A percentile compares a stretch with the other conserved stretches of the same genome.
These are phyloP conservation scores for Ryuthela nishihirai DNA, from an alignment of 2,888 invertebrate genomes.

Conservation along the genomic window DNA sequence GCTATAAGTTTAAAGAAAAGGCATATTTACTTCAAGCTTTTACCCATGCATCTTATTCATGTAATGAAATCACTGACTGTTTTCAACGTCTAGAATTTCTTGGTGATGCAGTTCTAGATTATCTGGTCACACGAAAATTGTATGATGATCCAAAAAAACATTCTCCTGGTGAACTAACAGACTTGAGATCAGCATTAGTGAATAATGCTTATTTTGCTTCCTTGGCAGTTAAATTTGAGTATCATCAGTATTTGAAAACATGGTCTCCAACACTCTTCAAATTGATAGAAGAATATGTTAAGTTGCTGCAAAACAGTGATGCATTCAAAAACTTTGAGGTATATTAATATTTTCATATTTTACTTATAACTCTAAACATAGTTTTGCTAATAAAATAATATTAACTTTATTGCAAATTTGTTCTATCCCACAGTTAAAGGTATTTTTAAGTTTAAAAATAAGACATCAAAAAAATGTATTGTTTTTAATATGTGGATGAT, in stretches of 20 bases:
- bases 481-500: no score
- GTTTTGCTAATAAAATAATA: slow-evolving; percentile 1
- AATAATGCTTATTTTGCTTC: slow-evolving; percentile 95
- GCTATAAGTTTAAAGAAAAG: slow-evolving; percentile 75
- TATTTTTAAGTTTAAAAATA: no score
- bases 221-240: slow-evolving; percentile 74
- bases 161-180: slow-evolving; percentile 83
- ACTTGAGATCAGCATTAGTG: slow-evolving; percentile 88
- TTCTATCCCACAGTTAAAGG: background rate
- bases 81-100: slow-evolving; percentile 69
- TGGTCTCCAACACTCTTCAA: slow-evolving; percentile 56
- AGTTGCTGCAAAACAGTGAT: slow-evolving; percentile 40
- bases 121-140: slow-evolving; percentile 74
- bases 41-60: slow-evolving; percentile 83
- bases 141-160: slow-evolving; percentile 68
- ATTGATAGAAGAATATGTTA: slow-evolving; percentile 61
- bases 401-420: background rate
- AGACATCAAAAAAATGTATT: no score
- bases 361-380: no score
- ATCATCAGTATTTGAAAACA: slow-evolving; percentile 69
- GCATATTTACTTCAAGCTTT: slow-evolving; percentile 82
- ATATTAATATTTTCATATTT: no score
- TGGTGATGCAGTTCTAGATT: slow-evolving; percentile 88
- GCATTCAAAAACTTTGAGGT: slow-evolving; percentile 23
- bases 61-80: slow-evolving; percentile 69